Evolutionary conservation across 2,113 vertebrate species (phyloP), one percentile per base, ranked within the genome.

Genomic region (Corydoras maculifer): DNA sequence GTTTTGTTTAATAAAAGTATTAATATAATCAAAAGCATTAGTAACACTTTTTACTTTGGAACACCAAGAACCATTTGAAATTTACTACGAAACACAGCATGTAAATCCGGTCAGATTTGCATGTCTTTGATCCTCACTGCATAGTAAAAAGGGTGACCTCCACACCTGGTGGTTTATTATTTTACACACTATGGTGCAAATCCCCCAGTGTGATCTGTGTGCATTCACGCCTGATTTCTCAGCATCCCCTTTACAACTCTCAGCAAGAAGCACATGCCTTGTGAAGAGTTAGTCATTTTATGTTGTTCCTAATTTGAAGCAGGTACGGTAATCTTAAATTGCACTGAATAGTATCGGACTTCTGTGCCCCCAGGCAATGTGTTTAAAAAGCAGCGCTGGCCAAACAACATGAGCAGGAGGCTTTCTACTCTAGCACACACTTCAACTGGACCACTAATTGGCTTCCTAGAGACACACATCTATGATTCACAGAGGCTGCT

Each of bases 371-470:
- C 8, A 5, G 54, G 70, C 55, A 15, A 18, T 54, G 57, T 63
- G 50, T 66, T 71, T 51, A 54, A 8, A 31, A 49, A 14, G 29
- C 30, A 60, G 30, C 13, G 4, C 35, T 9, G 62, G 43, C 50
- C 70, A 74, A 74, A 77, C 57, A 62, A 66, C 65, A 65, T 63
- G 57, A 72, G 69, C 57, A 57, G 65, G 51, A 64, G 64, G 13
- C n/a, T 55, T 55, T 18, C 49, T 35, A 18, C 29, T 18, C 54
- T 31, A 35, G 29, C 53, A 48, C 51, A 35, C 53, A 63, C 60
- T 11, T 66, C 60, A 43, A 8, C 58, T 55, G 29, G 9, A 13
- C 51, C 55, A 54, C 72, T 77, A 77, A 77, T 74, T 74, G 62
- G 64, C 35, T 72, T 65, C 62, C 50, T 29, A 53, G 14, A 57